Conservation (phyloP, 2,888 invertebrate genomes). For the Eupithecia insigniata region DNA sequence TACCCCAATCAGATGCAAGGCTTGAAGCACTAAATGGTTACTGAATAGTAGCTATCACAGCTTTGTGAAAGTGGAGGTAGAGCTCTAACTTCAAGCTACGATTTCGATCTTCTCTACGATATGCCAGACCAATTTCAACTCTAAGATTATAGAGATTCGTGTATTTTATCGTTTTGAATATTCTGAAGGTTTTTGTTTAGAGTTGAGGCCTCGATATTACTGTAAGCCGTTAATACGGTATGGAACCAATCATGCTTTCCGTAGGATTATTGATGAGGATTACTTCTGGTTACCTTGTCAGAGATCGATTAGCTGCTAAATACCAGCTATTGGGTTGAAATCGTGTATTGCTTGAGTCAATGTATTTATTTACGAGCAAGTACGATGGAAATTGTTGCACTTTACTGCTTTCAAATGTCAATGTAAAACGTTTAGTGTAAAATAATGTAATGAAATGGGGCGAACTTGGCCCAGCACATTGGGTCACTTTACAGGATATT, state of each 20-base stretch:
- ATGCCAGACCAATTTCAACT: neutral
- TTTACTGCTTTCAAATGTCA: neutral
- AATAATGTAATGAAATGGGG: neutral
- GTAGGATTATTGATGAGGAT: constrained; percentile 23
- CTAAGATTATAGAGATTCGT: neutral
- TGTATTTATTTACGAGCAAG: neutral
- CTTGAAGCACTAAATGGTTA: neutral
- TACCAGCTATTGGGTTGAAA: neutral
- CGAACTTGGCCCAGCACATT: neutral
- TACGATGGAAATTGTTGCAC: neutral
- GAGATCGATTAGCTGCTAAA: constrained; percentile 19
- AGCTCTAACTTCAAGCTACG: neutral
- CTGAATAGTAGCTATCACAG: neutral
- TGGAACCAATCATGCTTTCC: constrained; percentile 27
- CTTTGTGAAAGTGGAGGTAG: neutral
- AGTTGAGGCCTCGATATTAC: neutral
- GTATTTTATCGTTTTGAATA: neutral
- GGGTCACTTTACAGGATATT: neutral
- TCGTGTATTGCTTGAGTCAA: neutral
- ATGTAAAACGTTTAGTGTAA: too few species aligned
- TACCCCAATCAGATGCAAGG: neutral
- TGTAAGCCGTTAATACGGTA: constrained; percentile 21
- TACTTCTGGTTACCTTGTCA: constrained; percentile 12
- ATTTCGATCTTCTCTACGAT: neutral
- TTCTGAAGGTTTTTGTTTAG: neutral